Percentiles rank a stretch among this genome's conserved stretches.
Evolutionary conservation across 2,888 invertebrate species (phyloP).

Genomic region (Bombylius discolor): DNA sequence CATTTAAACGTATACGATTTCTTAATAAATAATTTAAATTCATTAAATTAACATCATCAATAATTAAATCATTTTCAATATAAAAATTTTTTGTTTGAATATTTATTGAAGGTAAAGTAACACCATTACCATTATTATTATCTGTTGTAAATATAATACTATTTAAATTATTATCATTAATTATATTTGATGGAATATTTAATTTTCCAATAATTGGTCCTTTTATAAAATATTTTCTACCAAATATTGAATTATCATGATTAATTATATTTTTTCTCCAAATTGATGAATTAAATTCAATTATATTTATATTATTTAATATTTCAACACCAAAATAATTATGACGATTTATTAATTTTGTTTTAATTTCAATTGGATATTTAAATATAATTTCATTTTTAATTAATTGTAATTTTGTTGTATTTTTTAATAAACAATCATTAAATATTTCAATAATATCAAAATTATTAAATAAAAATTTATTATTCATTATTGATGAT

Average conservation of each 20-base stretch:
- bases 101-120: background rate
- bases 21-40: conserved; percentile 23
- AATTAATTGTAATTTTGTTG: background rate
- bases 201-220: background rate
- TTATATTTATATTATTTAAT: conserved; percentile 21
- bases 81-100: conserved; percentile 5
- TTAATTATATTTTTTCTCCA: no score
- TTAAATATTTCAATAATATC: background rate
- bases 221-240: background rate
- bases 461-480: background rate
- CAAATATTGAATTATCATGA: background rate
- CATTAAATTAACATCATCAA: conserved; percentile 24
- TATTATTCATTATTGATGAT: background rate
- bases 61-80: conserved; percentile 16
- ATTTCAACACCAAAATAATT: background rate
- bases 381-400: background rate
- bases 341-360: background rate
- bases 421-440: background rate
- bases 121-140: background rate
- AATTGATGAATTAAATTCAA: conserved; percentile 24
- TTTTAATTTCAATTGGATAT: background rate
- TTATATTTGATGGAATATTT: background rate
- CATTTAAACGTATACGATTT: conserved; percentile 23
- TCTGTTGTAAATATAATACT: background rate
- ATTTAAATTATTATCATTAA: background rate